Evolutionary conservation across 2,888 invertebrate species (phyloP), one percentile per base, ranked within the genome.

Genomic region (Minunthozetes semirufus): DNA sequence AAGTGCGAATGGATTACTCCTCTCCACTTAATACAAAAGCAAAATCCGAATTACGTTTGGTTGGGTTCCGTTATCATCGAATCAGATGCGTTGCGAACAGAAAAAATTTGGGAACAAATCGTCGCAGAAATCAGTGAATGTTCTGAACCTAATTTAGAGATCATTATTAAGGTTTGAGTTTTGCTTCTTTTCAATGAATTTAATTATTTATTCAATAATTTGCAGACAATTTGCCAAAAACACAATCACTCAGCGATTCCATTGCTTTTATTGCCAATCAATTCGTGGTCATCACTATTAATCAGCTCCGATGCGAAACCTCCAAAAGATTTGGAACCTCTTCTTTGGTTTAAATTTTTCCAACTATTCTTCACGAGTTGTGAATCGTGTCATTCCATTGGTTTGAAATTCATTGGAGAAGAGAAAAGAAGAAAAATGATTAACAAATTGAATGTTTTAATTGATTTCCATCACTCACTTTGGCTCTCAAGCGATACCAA

Each of bases 301-400:
- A 63, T 77, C 17, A 72, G 59, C 9, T 70, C 61, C 15, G 25
- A 38, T 5, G 25, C 42, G 3, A 29, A 77, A 17, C 73, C 61
- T 42, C 66, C 74, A 11, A 53, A 48, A 70, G 68, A 66, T 29
- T 59, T 77, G 33, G 48, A 74, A 11, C 76, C 76, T 13, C 38
- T 77, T 33, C 25, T 77, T 42, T 77, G 75, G 75, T 75, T 66
- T 61, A 77, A 76, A n/a, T 77, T 76, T 68, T 77, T 76, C 22
- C 33, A 29, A 9, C 19, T 46, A n/a, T 77, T 56, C 38, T 77
- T 77, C 46, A 46, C 73, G n/a, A 75, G 73, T 48, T 46, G 75
- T 17, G 33, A 46, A 22, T 56, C 66, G 27, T 59, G 66, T 46
- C 61, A 71, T 17, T 77, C 77, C n/a, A 33, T 73, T 56, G 77